Percentiles rank a stretch among this genome's conserved stretches.
These are phyloP conservation scores for Eupleurogrammus muticus DNA, from an alignment of 2,797 vertebrate species.

Conservation along the genomic window DNA sequence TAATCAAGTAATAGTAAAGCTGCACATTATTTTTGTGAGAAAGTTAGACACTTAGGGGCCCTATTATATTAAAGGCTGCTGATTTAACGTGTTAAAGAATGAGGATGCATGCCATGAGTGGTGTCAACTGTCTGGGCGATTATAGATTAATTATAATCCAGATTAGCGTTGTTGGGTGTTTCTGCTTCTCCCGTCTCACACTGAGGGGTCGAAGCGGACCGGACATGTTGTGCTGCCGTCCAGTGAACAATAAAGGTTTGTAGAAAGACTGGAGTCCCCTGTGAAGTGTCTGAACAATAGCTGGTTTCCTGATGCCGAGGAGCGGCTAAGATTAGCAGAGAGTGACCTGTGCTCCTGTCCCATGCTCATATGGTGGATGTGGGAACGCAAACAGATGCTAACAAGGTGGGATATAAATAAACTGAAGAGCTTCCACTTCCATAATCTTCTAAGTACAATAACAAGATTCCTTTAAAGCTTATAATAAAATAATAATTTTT, in stretches of 20 bases:
- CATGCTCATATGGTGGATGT: too few relatives aligned
- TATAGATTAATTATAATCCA: background rate
- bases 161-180: background rate
- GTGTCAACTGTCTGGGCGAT: background rate
- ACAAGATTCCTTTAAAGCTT: too few relatives aligned
- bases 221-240: background rate
- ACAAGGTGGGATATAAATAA: too few relatives aligned
- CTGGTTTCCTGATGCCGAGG: slow-evolving; percentile 23
- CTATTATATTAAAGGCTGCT: too few relatives aligned
- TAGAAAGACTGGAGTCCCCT: background rate
- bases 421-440: background rate
- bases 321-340: background rate
- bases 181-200: too few relatives aligned
- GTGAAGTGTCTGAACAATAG: slow-evolving; percentile 21
- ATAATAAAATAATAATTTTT: too few relatives aligned
- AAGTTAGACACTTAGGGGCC: too few relatives aligned
- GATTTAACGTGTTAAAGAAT: background rate
- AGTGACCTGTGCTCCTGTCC: too few relatives aligned
- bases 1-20: too few relatives aligned
- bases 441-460: background rate
- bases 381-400: too few relatives aligned
- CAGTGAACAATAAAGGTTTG: background rate
- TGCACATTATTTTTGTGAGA: too few relatives aligned
- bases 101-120: background rate
- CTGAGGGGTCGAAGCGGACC: background rate